Evolutionary conservation across 2,888 invertebrate genomes (phyloP).

Genomic region (Eupithecia insigniata): DNA sequence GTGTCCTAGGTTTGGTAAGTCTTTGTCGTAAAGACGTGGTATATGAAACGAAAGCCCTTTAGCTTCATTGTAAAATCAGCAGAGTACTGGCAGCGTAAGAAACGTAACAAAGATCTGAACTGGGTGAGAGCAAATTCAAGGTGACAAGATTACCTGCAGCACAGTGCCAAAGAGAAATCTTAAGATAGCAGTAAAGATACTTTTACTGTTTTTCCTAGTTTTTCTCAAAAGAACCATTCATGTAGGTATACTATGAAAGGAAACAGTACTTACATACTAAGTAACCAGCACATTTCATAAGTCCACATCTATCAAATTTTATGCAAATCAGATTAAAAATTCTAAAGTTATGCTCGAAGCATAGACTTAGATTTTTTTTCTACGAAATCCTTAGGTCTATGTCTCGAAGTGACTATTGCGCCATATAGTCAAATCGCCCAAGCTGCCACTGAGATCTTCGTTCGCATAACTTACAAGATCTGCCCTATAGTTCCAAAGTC

Average conservation of each 20-base stretch:
- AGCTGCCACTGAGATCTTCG: no score
- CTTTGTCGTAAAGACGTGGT: background rate
- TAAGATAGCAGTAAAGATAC: slow-evolving; percentile 2
- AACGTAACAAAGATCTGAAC: slow-evolving; percentile 60
- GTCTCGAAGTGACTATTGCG: no score
- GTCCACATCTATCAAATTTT: no score
- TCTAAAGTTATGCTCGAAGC: no score
- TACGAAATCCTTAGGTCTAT: no score
- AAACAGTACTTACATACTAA: no score
- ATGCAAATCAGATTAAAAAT: no score
- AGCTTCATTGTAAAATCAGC: slow-evolving; percentile 60
- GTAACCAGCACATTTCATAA: no score
- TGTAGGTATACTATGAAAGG: background rate
- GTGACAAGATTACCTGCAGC: slow-evolving; percentile 69
- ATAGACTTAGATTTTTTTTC: no score
- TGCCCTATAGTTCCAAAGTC: no score
- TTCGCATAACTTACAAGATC: no score
- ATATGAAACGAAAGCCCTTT: slow-evolving; percentile 47
- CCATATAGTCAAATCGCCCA: no score
- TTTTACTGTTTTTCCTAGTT: background rate
- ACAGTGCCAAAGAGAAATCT: slow-evolving; percentile 28
- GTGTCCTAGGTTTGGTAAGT: background rate
- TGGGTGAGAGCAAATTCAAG: slow-evolving; percentile 61
- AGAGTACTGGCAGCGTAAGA: slow-evolving; percentile 64
- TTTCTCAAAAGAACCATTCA: background rate